A percentile compares a stretch with the other conserved stretches of the same genome.
Conservation (phyloP, 1,140 invertebrate genomes). For the Aphelenchoides fujianensis region DNA sequence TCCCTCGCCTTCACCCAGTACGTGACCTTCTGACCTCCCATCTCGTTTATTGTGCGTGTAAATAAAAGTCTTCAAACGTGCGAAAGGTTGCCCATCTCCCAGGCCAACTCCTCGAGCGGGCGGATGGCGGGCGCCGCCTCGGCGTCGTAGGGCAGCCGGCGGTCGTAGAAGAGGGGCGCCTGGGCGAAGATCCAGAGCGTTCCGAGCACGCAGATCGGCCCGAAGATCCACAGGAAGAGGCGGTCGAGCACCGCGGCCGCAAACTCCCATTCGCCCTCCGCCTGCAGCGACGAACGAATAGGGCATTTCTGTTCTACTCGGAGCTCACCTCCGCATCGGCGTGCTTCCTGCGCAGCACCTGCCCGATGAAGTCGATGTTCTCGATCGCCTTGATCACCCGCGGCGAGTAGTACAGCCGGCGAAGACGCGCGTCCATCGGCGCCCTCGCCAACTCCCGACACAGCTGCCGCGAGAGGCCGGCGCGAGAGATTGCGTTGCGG, state of each 20-base stretch:
- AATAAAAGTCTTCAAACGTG: neutral
- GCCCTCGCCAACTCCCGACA: constrained; percentile 29
- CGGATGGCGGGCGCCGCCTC: neutral
- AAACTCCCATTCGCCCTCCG: constrained; percentile 84
- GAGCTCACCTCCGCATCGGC: constrained; percentile 35
- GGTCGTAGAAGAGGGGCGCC: constrained; percentile 91
- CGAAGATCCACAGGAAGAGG: constrained; percentile 93
- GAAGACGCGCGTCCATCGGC: constrained; percentile 51
- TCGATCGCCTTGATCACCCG: constrained; percentile 53
- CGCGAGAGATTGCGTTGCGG: neutral
- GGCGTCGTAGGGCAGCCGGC: constrained; percentile 1
- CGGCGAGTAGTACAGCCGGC: constrained; percentile 54
- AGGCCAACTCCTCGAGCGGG: constrained; percentile 10
- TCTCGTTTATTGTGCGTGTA: no score
- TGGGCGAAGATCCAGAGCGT: constrained; percentile 78
- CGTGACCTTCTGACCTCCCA: neutral
- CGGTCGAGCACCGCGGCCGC: constrained; percentile 67
- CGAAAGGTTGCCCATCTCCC: neutral
- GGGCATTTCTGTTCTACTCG: neutral
- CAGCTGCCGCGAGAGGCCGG: constrained; percentile 4
- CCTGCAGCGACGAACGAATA: constrained; percentile 10
- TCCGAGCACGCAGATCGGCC: constrained; percentile 73
- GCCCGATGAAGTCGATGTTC: constrained; percentile 55
- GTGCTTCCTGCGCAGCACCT: constrained; percentile 53
- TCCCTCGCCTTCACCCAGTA: neutral